Percentiles rank a stretch among this genome's conserved stretches.
phyloP scores from a whole-genome alignment of 2,797 vertebrate species.

The Sylvia borin region DNA sequence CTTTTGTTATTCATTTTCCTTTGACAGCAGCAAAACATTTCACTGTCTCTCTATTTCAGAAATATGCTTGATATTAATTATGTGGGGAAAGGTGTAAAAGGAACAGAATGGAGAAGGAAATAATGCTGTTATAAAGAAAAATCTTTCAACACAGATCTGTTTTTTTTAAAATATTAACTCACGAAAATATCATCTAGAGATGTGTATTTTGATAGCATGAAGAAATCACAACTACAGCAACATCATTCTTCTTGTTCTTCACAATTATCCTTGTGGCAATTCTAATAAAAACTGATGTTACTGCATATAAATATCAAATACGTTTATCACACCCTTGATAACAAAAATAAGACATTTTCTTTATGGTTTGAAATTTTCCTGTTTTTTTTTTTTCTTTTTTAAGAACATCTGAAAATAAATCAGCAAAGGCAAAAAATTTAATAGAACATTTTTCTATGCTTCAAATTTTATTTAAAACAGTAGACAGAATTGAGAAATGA shows the following conservation, averaged over 20 bases:
- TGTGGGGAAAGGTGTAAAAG: rapidly evolving
- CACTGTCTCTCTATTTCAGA: neutral
- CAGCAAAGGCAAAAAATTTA: neutral
- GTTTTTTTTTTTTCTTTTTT: neutral
- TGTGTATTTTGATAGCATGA: neutral
- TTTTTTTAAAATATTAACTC: neutral
- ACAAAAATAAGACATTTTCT: neutral
- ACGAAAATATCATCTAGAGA: neutral
- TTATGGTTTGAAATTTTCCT: neutral
- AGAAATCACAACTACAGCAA: neutral
- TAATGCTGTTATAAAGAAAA: neutral
- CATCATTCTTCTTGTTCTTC: neutral
- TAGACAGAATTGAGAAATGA: neutral
- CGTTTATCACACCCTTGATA: neutral
- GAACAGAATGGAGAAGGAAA: neutral
- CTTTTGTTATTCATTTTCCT: neutral
- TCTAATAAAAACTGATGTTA: neutral
- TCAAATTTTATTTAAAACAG: neutral
- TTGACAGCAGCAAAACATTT: neutral
- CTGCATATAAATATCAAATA: neutral
- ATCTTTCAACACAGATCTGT: neutral
- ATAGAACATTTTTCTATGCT: neutral
- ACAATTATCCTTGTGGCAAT: neutral
- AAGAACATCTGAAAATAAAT: neutral
- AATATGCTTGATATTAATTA: neutral